Base-by-base conservation (phyloP, 1,140 invertebrate genomes). In the Apocrypta bakeri region DNA sequence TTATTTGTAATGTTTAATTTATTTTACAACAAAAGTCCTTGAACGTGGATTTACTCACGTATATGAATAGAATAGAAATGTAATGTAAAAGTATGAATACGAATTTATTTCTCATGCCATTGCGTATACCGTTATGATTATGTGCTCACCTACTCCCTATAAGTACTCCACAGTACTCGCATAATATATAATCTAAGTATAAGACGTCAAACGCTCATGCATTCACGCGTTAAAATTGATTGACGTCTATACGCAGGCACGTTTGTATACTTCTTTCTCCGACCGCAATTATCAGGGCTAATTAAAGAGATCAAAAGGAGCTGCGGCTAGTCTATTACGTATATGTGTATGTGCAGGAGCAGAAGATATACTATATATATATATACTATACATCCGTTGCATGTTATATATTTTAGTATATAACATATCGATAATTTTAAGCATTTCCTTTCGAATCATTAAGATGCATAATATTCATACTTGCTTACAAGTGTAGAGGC, bases 401-500 rank as follows among this genome's bases (percentile, higher is more conserved):
- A n/a, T n/a, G n/a, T n/a, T n/a, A n/a, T n/a, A n/a, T n/a, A n/a
- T n/a, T n/a, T n/a, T n/a, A n/a, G n/a, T n/a, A n/a, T n/a, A n/a
- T n/a, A n/a, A n/a, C n/a, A n/a, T n/a, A n/a, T n/a, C n/a, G n/a
- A n/a, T n/a, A n/a, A n/a, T n/a, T n/a, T n/a, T n/a, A n/a, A n/a
- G n/a, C n/a, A n/a, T n/a, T n/a, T n/a, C n/a, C 68, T 79, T 37
- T 80, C 29, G 56, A 73, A 73, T 80, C 73, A 80, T 80, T 80
- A 42, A 80, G 79, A 80, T 40, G 24, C 56, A 78, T 24, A 61
- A 68, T 33, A 61, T 79, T 71, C 78, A 12, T 37, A 42, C n/a
- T n/a, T n/a, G n/a, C n/a, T 17, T 64, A 79, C 64, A 31, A 37
- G 24, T 27, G 17, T 21, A 24, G 61, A 25, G n/a, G n/a, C 25